Conservation (phyloP, 2,888 invertebrate genomes). For the Deroplatys truncata region DNA sequence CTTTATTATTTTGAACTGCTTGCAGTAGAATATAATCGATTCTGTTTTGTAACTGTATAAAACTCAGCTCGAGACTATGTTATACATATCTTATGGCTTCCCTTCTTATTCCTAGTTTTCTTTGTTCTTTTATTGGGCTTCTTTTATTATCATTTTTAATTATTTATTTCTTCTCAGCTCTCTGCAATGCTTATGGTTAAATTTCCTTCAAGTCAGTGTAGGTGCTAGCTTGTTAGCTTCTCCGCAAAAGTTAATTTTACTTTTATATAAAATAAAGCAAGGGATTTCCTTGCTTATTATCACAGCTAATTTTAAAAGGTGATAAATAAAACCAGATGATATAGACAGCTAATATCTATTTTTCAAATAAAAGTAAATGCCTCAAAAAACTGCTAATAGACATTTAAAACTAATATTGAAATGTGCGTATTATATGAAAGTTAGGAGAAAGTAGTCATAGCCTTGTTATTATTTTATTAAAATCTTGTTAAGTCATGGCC, state of each 20-base stretch:
- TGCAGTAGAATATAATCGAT: background rate
- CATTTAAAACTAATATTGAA: background rate
- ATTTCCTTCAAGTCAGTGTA: background rate
- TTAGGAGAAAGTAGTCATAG: background rate
- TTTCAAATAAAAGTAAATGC: background rate
- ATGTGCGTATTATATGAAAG: background rate
- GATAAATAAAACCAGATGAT: no score
- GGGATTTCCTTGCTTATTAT: no score
- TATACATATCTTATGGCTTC: background rate
- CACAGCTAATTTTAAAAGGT: no score
- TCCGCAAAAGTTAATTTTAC: no score
- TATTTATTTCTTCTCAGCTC: background rate
- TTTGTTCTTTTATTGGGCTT: background rate
- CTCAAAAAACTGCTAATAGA: background rate
- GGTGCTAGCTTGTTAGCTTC: background rate
- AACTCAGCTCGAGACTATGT: background rate
- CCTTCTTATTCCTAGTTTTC: background rate
- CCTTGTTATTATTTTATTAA: background rate
- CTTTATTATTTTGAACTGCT: background rate
- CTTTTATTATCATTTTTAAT: no score
- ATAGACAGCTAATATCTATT: background rate
- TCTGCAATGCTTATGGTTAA: background rate
- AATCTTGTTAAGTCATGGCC: background rate
- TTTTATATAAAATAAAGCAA: no score
- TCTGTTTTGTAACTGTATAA: background rate